Evolutionary conservation across 2,888 invertebrate species (phyloP).

Genomic region (Drosophila heteroneura): DNA sequence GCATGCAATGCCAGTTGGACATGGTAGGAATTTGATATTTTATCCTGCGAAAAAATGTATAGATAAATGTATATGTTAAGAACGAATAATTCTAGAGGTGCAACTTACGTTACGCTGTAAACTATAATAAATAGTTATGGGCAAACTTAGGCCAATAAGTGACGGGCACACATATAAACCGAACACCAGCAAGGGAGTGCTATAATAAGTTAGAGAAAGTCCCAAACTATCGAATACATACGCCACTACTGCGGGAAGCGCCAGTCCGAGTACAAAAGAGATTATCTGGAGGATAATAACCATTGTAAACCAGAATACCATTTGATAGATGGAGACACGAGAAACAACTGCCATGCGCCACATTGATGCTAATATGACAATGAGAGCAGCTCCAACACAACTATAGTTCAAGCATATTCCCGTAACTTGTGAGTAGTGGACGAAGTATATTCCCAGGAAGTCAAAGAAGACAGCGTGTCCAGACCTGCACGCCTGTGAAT

Average conservation of each 20-base stretch:
- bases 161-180: conserved; percentile 82
- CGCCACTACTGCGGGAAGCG: conserved; percentile 80
- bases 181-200: conserved; percentile 86
- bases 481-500: conserved; percentile 86
- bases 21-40: conserved; percentile 66
- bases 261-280: conserved; percentile 79
- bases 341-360: conserved; percentile 72
- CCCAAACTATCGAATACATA: conserved; percentile 83
- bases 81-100: background rate
- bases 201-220: conserved; percentile 87
- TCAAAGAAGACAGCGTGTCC: conserved; percentile 90
- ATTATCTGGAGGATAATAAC: conserved; percentile 50
- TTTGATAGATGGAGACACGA: conserved; percentile 53
- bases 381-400: conserved; percentile 81
- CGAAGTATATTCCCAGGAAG: conserved; percentile 88
- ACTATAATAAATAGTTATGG: conserved; percentile 74
- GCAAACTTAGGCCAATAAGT: conserved; percentile 76
- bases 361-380: conserved; percentile 71
- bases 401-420: conserved; percentile 84
- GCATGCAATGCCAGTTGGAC: conserved; percentile 82
- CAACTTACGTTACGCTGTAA: conserved; percentile 74
- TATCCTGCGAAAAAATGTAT: conserved; percentile 59
- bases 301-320: conserved; percentile 60
- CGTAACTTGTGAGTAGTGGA: conserved; percentile 87
- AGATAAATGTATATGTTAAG: too few species aligned